Evolutionary conservation across 2,113 vertebrate species (phyloP).

Genomic region (Carlito syrichta): DNA sequence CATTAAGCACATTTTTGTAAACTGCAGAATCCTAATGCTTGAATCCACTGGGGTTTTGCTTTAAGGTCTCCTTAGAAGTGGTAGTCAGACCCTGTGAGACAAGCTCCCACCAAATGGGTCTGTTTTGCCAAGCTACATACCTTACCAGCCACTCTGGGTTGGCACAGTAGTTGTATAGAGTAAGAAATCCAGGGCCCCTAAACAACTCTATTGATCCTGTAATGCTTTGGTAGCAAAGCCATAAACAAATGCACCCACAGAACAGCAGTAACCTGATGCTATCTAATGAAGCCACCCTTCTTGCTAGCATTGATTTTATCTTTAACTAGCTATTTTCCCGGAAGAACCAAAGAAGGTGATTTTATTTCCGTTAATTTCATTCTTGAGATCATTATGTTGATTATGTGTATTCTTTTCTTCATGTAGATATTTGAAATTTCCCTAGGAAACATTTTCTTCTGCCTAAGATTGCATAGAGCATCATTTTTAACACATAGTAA

Average conservation of each 20-base stretch:
- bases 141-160: background rate
- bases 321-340: slow-evolving; percentile 65
- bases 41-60: background rate
- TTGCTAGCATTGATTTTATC: slow-evolving; percentile 59
- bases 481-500: slow-evolving; percentile 69
- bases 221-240: background rate
- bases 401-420: slow-evolving; percentile 65
- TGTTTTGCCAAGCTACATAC: background rate
- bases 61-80: background rate
- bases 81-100: background rate
- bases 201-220: slow-evolving; percentile 31
- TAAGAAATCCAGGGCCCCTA: background rate
- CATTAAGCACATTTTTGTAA: background rate
- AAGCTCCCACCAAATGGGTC: background rate
- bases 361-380: slow-evolving; percentile 69
- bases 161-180: background rate
- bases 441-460: slow-evolving; percentile 68
- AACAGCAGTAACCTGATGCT: background rate
- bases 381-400: slow-evolving; percentile 66
- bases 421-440: slow-evolving; percentile 66
- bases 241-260: slow-evolving; percentile 39
- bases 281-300: slow-evolving; percentile 40
- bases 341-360: slow-evolving; percentile 59
- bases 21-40: background rate
- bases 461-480: slow-evolving; percentile 60